Base-by-base conservation (phyloP, 2,888 invertebrate genomes). In the Hirtodrosophila histrioides region DNA sequence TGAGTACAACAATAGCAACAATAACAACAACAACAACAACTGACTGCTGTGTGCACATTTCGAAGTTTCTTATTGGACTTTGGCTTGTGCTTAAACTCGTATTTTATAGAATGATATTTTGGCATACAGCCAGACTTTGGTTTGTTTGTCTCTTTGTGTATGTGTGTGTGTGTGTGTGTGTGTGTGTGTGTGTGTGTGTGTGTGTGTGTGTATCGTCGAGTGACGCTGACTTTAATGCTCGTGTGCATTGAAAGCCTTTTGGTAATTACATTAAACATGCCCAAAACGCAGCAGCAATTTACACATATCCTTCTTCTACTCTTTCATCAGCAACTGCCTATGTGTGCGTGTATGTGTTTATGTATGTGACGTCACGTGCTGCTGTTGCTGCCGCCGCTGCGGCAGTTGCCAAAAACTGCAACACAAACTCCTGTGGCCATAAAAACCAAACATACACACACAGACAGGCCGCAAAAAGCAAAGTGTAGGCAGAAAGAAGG, bases 241-340 rank as follows among this genome's bases (percentile, higher is more conserved):
- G 68, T 67, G 75, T 78, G 82, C 66, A 74, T 78, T 86, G 86
- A 86, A 83, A 86, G 84, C 78, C 86, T 80, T 81, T 86, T 75
- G 84, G 84, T 84, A 88, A 84, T 84, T 84, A 84, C 84, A 84
- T 88, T 84, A 84, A 84, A 84, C 84, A 84, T 84, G 84, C 84
- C 78, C 84, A 79, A 83, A 87, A 88, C 86, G 83, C 74, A 88
- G 77, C 80, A 61, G 72, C 84, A 84, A 86, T 84, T 84, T 88
- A 83, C 88, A 84, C 88, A 78, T 69, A 69, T 67, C 49, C 36
- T 41, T 37, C 23, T 35, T 35, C 11, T 31, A 8, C 31, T 10
- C 46, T 37, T 43, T 36, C 64, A 46, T 45, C 51, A 62, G 35
- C 41, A 7, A 41, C 27, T 46, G 54, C 8, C 8, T 35, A 7